Evolutionary conservation across 2,113 vertebrate genomes (phyloP).

Genomic region (Felis chaus): DNA sequence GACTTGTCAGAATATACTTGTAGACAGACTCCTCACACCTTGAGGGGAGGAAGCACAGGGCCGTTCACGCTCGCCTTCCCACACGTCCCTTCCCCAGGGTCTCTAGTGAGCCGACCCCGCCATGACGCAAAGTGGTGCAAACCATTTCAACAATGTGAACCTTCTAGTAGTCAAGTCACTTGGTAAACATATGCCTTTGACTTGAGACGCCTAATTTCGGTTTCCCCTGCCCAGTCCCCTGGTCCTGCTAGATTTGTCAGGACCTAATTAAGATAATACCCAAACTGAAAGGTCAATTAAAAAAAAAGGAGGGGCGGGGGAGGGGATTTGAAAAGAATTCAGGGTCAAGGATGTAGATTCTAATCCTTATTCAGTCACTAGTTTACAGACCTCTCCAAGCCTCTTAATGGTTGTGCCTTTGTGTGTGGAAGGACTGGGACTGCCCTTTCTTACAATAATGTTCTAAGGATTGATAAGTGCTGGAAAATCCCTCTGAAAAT

Average conservation of each 20-base stretch:
- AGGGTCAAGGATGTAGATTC: constrained; percentile 16
- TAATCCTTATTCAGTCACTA: constrained; percentile 27
- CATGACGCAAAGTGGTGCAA: background rate
- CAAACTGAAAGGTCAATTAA: constrained; percentile 37
- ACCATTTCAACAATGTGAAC: background rate
- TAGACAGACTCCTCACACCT: background rate
- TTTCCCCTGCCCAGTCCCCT: background rate
- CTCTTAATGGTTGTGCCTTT: constrained; percentile 50
- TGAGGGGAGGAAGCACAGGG: background rate
- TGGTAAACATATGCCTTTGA: background rate
- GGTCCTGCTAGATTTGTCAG: background rate
- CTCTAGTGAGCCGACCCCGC: background rate
- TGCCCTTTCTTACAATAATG: constrained; percentile 12
- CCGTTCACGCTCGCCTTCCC: background rate
- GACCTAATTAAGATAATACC: constrained; percentile 55
- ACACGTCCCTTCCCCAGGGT: background rate
- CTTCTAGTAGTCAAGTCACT: background rate
- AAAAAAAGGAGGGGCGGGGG: background rate
- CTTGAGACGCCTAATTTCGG: background rate
- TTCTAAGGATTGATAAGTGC: constrained; percentile 23
- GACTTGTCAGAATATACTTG: background rate
- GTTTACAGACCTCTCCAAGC: constrained; percentile 36
- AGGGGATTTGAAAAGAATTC: constrained; percentile 49
- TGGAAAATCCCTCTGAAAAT: constrained; percentile 57
- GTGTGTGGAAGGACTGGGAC: background rate